Evolutionary conservation across 2,888 invertebrate species (phyloP).

Genomic region (Helobdella robusta): DNA sequence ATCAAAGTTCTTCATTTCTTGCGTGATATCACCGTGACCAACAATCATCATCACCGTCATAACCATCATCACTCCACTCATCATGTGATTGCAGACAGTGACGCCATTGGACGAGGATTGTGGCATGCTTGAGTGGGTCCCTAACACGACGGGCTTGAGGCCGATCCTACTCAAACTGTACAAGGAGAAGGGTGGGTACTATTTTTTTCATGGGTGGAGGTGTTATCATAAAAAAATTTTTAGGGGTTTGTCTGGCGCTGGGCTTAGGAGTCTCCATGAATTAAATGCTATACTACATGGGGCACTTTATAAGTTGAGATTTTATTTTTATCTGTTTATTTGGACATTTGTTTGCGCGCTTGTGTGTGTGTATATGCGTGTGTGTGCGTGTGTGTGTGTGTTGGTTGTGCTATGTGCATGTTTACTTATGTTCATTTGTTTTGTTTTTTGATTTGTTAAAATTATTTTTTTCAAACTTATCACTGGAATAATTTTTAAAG

Average conservation of each 20-base stretch:
- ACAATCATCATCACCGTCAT: too few species aligned
- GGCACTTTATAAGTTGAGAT: neutral
- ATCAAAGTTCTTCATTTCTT: neutral
- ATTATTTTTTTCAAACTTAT: neutral
- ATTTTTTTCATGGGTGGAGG: too few species aligned
- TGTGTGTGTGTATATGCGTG: neutral
- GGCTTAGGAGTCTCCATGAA: too few species aligned
- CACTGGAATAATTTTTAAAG: neutral
- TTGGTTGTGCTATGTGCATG: neutral
- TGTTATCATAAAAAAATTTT: too few species aligned
- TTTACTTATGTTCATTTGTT: neutral
- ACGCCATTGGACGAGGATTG: slow-evolving; percentile 87
- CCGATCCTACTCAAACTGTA: slow-evolving; percentile 47
- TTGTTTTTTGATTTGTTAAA: neutral
- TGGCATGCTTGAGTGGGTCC: slow-evolving; percentile 91
- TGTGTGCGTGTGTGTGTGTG: neutral
- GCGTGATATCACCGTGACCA: too few species aligned
- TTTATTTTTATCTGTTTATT: neutral
- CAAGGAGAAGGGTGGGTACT: slow-evolving; percentile 40
- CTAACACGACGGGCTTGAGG: slow-evolving; percentile 59
- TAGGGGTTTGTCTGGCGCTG: too few species aligned
- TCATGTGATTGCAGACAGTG: slow-evolving; percentile 52
- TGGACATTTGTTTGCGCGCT: neutral
- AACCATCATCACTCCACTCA: neutral
- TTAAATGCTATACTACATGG: neutral